Base-by-base conservation (phyloP, 2,797 vertebrate genomes). In the Chlorospingus semifuscus region DNA sequence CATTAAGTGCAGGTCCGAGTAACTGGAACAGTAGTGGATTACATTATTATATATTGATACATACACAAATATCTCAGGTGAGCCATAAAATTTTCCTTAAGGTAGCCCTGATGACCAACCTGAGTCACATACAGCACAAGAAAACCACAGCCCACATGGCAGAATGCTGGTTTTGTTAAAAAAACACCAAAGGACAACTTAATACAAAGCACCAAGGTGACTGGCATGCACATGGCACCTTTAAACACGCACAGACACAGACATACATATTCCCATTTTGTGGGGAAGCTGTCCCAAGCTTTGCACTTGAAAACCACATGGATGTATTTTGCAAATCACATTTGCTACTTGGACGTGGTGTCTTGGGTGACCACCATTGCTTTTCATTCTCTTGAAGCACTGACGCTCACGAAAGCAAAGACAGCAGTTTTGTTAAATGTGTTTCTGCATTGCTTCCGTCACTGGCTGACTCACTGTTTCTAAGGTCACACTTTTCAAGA, bases 221-320 rank as follows among this genome's bases (percentile, higher is more conserved):
- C 15, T 70, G 53, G 23, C 41, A 47, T 0, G 3, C 10, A 68
- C 9, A 12, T 7, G 15, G 20, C 9, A 49, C 11, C 8, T 70
- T 57, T 46, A 46, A 77, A 39, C 6, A 42, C 4, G 53, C 8
- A 37, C n/a, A 53, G 22, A 9, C 23, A 53, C 34, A 26, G 14
- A 36, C 42, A 32, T 13, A 39, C 14, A 6, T 4, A 5, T 7
- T 10, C 4, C 8, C 8, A 18, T 29, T 37, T 44, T 57, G 19
- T 3, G 1, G 15, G 30, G 21, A 66, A 86, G 26, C 21, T 74
- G 36, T 20, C 39, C 41, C 36, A 32, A 44, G 32, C 30, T 36
- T 69, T n/a, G 37, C 30, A 16, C 8, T 39, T 57, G 16, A 32
- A 86, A 93, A 83, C 11, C 7, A 14, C 0, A 0, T 0, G 0